Conservation (phyloP, 2,113 vertebrate species). For the Nibea albiflora region DNA sequence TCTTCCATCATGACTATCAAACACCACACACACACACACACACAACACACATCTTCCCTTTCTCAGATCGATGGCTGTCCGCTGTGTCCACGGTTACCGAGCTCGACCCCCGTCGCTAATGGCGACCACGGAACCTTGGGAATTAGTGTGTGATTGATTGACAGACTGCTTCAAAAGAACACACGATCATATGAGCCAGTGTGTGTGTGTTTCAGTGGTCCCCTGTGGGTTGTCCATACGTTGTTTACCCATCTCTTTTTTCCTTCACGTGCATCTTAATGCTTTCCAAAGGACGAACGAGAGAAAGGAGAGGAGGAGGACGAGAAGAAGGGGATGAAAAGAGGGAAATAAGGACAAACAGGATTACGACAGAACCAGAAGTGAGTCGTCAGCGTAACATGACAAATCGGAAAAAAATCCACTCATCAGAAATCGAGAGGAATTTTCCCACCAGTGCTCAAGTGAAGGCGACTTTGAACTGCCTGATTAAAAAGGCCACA, state of each 20-base stretch:
- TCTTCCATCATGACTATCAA: conserved; percentile 75
- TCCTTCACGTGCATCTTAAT: conserved; percentile 65
- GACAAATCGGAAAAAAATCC: background rate
- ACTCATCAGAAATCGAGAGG: background rate
- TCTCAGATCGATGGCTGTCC: conserved; percentile 77
- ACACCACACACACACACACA: conserved; percentile 58
- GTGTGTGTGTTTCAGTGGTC: conserved; percentile 51
- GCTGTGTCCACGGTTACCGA: conserved; percentile 80
- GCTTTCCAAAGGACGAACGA: conserved; percentile 48
- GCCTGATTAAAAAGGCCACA: background rate
- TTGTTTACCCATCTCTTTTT: conserved; percentile 70
- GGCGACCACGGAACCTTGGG: conserved; percentile 80
- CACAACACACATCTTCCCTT: conserved; percentile 19
- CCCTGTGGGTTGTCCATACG: conserved; percentile 64
- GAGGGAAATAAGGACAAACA: background rate
- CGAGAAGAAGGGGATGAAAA: background rate
- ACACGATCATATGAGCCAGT: conserved; percentile 20
- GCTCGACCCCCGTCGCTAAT: conserved; percentile 80
- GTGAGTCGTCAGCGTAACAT: conserved; percentile 51
- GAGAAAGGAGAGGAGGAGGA: background rate
- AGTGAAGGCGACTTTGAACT: background rate
- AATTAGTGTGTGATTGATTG: conserved; percentile 83
- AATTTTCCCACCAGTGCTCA: background rate
- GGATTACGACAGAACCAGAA: conserved; percentile 8
- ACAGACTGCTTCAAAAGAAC: conserved; percentile 70